Conservation (phyloP, 2,888 invertebrate species). For the Chalcis sispes region DNA sequence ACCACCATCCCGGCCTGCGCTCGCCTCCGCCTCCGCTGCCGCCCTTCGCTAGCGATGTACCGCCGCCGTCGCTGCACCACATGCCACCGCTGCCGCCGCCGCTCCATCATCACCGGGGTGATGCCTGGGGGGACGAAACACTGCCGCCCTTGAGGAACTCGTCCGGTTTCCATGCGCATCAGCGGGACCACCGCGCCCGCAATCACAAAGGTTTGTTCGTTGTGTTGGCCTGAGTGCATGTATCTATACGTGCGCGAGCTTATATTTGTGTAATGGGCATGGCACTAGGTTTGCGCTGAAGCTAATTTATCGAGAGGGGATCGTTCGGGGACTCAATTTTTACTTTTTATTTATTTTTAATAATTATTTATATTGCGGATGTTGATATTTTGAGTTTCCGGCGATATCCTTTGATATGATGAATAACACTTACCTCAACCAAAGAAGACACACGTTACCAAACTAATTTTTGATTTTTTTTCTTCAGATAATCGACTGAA, state of each 20-base stretch:
- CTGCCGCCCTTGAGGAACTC: conserved; percentile 68
- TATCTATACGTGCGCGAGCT: too few species aligned
- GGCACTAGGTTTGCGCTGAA: too few species aligned
- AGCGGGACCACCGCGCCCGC: conserved; percentile 64
- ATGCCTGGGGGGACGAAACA: conserved; percentile 68
- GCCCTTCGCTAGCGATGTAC: conserved; percentile 41
- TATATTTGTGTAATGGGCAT: too few species aligned
- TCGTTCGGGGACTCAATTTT: too few species aligned
- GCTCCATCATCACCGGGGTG: conserved; percentile 53
- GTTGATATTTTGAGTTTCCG: too few species aligned
- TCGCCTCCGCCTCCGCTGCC: conserved; percentile 72
- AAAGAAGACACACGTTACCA: conserved; percentile 17
- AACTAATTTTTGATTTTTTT: conserved; percentile 2
- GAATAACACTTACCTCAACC: not conserved
- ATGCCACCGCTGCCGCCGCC: conserved; percentile 77
- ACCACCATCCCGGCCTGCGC: conserved; percentile 50
- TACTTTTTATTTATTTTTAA: too few species aligned
- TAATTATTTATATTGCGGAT: too few species aligned
- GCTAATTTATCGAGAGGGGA: too few species aligned
- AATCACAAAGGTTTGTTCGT: conserved; percentile 74
- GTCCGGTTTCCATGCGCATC: conserved; percentile 52
- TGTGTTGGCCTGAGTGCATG: not conserved
- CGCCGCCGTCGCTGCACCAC: conserved; percentile 68
- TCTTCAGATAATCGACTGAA: too few species aligned
- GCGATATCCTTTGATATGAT: too few species aligned